phyloP scores from a whole-genome alignment of 1,140 invertebrate genomes.

The Lepidurus arcticus region DNA sequence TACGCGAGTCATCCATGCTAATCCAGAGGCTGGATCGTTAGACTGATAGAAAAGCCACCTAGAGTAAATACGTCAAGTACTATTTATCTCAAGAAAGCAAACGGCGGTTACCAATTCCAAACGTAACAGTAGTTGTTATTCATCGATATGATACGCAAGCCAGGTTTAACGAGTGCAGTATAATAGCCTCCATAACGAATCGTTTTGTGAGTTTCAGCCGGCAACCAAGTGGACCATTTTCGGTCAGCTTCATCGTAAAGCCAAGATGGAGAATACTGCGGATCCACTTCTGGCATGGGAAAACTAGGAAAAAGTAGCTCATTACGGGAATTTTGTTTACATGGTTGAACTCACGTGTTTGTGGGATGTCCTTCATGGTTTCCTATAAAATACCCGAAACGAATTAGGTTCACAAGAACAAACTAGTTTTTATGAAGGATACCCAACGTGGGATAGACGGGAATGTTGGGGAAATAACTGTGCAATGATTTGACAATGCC shows the following conservation, averaged over 20 bases:
- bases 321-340: neutral
- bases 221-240: slow-evolving; percentile 60
- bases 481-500: slow-evolving; percentile 54
- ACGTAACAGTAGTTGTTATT: slow-evolving; percentile 69
- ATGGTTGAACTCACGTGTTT: slow-evolving; percentile 59
- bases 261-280: slow-evolving; percentile 48
- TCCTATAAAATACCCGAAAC: slow-evolving; percentile 46
- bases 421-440: neutral
- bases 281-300: slow-evolving; percentile 47
- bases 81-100: neutral
- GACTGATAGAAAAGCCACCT: slow-evolving; percentile 58
- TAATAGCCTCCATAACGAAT: slow-evolving; percentile 64
- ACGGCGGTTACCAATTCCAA: slow-evolving; percentile 59
- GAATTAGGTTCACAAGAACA: neutral
- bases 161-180: slow-evolving; percentile 54
- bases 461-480: slow-evolving; percentile 55
- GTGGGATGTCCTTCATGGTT: slow-evolving; percentile 86
- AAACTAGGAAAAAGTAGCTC: neutral
- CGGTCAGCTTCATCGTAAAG: slow-evolving; percentile 58
- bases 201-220: slow-evolving; percentile 54
- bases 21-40: slow-evolving; percentile 55
- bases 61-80: slow-evolving; percentile 6
- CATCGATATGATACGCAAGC: slow-evolving; percentile 63
- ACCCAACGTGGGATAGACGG: slow-evolving; percentile 60
- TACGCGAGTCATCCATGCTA: slow-evolving; percentile 56